A percentile compares a stretch with the other conserved stretches of the same genome.
phyloP scores from a whole-genome alignment of 2,888 invertebrate genomes.

The Arctia plantaginis region DNA sequence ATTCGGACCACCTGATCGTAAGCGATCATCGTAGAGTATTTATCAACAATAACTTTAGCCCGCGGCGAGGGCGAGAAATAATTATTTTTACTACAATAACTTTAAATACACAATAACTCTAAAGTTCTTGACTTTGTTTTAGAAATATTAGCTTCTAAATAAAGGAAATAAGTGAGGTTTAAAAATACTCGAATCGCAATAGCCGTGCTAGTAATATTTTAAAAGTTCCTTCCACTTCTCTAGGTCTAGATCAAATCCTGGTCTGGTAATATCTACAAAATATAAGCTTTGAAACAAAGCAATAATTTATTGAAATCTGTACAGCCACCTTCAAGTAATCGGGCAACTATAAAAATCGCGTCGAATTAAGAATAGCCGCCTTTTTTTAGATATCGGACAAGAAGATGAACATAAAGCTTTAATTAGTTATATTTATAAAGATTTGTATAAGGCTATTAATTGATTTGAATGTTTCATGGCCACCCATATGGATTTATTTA shows the following conservation, averaged over 20 bases:
- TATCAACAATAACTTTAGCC: not conserved
- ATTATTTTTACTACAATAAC: not conserved
- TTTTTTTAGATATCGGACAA: not conserved
- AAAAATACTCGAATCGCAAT: too few species aligned
- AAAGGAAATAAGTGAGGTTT: not conserved
- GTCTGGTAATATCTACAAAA: not conserved
- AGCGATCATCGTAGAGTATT: not conserved
- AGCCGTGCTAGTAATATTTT: too few species aligned
- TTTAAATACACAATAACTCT: not conserved
- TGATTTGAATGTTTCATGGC: not conserved
- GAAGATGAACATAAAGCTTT: not conserved
- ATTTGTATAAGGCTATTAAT: not conserved
- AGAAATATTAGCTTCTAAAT: not conserved
- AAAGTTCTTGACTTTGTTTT: too few species aligned
- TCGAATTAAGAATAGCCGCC: not conserved
- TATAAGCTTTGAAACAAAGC: not conserved
- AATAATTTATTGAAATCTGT: not conserved
- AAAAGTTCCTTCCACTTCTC: not conserved
- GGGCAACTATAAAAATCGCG: not conserved
- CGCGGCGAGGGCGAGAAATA: not conserved
- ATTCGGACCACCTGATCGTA: conserved; percentile 2
- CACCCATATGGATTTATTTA: not conserved
- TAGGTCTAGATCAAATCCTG: not conserved
- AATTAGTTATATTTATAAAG: not conserved
- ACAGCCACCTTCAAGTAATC: not conserved